phyloP scores from a whole-genome alignment of 2,888 invertebrate species.

The Adela reaumurella region DNA sequence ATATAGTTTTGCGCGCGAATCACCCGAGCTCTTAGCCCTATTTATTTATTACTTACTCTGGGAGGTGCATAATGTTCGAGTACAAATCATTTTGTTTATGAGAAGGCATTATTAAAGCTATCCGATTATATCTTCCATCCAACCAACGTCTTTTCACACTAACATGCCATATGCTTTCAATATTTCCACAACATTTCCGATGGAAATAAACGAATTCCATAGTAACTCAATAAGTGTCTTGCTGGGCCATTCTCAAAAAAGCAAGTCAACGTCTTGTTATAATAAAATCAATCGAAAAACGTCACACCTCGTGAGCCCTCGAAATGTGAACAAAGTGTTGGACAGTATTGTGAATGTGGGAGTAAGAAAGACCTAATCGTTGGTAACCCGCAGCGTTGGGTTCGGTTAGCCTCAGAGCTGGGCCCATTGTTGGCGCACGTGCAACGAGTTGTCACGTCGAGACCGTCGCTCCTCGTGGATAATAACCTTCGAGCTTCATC shows the following conservation, averaged over 20 bases:
- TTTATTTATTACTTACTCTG: no score
- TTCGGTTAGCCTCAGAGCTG: not conserved
- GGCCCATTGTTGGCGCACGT: not conserved
- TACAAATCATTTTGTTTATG: no score
- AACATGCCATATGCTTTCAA: not conserved
- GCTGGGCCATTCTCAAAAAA: not conserved
- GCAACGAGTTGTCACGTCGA: no score
- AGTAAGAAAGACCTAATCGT: not conserved
- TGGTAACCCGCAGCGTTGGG: not conserved
- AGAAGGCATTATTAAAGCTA: no score
- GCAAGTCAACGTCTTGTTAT: not conserved
- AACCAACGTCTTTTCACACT: not conserved
- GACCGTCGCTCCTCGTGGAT: no score
- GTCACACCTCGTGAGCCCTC: not conserved
- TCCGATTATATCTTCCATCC: not conserved
- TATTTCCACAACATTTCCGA: not conserved
- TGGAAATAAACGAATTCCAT: not conserved
- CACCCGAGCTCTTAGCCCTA: no score
- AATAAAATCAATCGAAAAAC: not conserved
- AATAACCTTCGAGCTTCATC: no score
- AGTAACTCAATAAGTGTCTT: not conserved
- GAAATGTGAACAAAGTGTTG: not conserved
- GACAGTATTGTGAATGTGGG: constrained; percentile 39
- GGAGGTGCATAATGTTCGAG: no score
- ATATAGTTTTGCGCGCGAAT: no score